Evolutionary conservation across 2,888 invertebrate species (phyloP).

Genomic region (Cheilosia grossa): DNA sequence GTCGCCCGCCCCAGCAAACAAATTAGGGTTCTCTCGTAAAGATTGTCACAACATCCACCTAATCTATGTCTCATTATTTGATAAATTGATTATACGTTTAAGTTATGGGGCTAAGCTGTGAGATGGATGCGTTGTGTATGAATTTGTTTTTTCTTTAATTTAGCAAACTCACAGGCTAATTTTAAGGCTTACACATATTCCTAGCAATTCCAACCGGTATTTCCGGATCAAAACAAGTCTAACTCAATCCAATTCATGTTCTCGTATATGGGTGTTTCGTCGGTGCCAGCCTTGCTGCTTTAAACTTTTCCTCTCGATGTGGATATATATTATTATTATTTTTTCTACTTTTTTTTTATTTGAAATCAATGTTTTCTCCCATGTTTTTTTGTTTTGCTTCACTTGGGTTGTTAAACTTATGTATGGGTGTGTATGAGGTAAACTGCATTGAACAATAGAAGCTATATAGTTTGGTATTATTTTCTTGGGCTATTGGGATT

Average conservation of each 20-base stretch:
- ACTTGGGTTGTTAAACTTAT: conserved; percentile 47
- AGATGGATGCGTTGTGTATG: background rate
- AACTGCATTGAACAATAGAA: conserved; percentile 47
- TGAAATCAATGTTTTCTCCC: conserved; percentile 45
- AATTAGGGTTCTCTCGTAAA: conserved; percentile 26
- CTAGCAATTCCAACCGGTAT: conserved; percentile 73
- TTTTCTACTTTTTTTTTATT: conserved; percentile 15
- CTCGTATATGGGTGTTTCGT: conserved; percentile 47
- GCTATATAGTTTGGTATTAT: conserved; percentile 28
- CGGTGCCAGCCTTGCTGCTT: conserved; percentile 60
- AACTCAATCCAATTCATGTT: conserved; percentile 67
- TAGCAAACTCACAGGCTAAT: conserved; percentile 50
- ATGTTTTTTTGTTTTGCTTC: background rate
- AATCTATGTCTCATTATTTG: conserved; percentile 41
- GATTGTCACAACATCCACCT: conserved; percentile 46
- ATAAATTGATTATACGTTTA: conserved; percentile 44
- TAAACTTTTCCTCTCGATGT: conserved; percentile 69
- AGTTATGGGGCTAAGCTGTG: conserved; percentile 9
- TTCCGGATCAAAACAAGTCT: conserved; percentile 75
- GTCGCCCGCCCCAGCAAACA: conserved; percentile 10
- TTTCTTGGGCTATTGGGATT: conserved; percentile 29
- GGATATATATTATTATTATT: conserved; percentile 12
- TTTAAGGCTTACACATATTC: conserved; percentile 73
- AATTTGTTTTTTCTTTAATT: conserved; percentile 14
- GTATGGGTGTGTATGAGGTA: conserved; percentile 19